A percentile compares a stretch with the other conserved stretches of the same genome.
Conservation (phyloP, 2,113 vertebrate genomes). For the Pavo muticus region DNA sequence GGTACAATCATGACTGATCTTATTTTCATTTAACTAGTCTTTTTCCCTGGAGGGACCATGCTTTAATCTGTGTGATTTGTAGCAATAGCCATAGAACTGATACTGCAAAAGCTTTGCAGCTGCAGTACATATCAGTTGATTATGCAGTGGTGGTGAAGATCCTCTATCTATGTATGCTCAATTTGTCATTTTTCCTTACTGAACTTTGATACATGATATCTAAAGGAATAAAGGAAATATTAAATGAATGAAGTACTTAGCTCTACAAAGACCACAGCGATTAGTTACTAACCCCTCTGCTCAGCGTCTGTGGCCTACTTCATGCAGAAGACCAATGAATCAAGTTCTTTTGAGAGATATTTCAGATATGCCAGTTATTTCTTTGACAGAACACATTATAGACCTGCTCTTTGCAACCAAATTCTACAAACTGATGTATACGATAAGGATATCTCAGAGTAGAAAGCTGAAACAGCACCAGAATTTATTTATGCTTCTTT, state of each 20-base stretch:
- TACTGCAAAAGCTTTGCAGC: not conserved
- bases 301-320: not conserved
- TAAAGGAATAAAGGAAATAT: not conserved
- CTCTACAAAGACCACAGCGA: not conserved
- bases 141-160: not conserved
- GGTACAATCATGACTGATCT: not conserved
- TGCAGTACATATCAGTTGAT: accelerated
- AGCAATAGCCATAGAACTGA: not conserved
- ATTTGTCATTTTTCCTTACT: not conserved
- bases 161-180: not conserved
- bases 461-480: not conserved
- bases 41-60: not conserved
- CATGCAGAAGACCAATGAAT: not conserved
- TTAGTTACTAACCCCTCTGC: not conserved
- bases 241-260: not conserved
- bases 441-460: not conserved
- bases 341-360: not conserved
- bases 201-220: not conserved
- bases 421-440: accelerated
- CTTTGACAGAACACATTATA: not conserved
- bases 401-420: not conserved
- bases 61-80: not conserved
- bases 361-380: not conserved
- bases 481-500: not conserved
- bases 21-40: not conserved